Evolutionary conservation across 2,888 invertebrate genomes (phyloP), one percentile per base, ranked within the genome.

Genomic region (Acrocyrtus sp.): DNA sequence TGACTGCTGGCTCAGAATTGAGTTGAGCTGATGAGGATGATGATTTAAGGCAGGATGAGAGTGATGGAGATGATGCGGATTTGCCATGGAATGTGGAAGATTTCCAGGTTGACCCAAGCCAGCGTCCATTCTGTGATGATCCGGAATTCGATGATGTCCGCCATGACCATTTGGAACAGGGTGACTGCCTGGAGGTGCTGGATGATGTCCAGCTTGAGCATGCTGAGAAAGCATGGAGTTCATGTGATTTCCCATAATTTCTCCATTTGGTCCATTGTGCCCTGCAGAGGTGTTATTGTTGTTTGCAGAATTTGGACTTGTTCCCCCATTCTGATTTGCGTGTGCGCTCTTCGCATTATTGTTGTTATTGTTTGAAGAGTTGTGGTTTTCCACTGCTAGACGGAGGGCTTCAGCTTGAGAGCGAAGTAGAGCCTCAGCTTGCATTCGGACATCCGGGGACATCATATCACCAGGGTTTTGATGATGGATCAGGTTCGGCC

Each of bases 331-430:
- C 45, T 70, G 70, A 51, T 76, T 77, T 24, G 76, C 75, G 17
- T 68, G 75, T 41, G 72, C 70, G 50, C 69, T 75, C 43, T 65
- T 62, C 56, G 70, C 34, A 53, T 67, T 68, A 80, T 68, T 81
- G 78, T 65, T 79, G 78, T 54, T 80, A 78, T 67, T 81, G 77
- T 72, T 81, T 76, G 66, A 68, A 61, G 57, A 79, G 76, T 58
- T 80, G 74, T 75, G 80, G 78, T 61, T 80, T 80, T 58, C 87
- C 78, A 94, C 94, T 39, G 94, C 94, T 70, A 94, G 84, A 82
- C 94, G 87, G 41, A 95, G 86, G 5, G 92, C 91, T 0, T 93
- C 93, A 84, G 94, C 94, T 83, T 95, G 94, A 80, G 92, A 92
- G 82, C 94, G 87, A 22, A 95, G 86, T 60, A 94, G 86, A 8